These are phyloP conservation scores for Allophyes oxyacanthae DNA, from an alignment of 2,888 invertebrate genomes.

Conservation along the genomic window DNA sequence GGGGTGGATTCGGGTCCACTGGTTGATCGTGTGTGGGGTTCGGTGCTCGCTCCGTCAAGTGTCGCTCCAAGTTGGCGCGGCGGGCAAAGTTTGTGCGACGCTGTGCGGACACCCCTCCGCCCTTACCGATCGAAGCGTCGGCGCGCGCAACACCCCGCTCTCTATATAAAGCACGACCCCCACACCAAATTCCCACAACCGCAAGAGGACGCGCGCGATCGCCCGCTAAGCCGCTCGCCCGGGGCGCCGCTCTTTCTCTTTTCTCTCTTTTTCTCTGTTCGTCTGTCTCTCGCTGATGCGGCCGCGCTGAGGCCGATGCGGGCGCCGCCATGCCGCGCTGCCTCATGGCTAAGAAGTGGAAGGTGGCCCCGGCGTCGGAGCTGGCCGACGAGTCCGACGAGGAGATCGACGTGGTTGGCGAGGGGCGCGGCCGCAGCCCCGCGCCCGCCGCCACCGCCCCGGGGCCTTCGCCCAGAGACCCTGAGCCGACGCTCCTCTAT, in stretches of 20 bases:
- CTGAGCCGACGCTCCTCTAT: conserved; percentile 93
- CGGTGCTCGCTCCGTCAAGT: conserved; percentile 69
- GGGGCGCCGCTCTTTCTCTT: conserved; percentile 88
- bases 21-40: conserved; percentile 77
- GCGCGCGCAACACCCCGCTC: conserved; percentile 81
- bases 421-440: conserved; percentile 90
- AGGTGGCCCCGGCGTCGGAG: conserved; percentile 91
- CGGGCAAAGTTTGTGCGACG: conserved; percentile 78
- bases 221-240: conserved; percentile 85
- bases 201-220: conserved; percentile 89
- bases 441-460: conserved; percentile 90
- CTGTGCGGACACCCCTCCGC: conserved; percentile 65
- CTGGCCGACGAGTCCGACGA: conserved; percentile 92
- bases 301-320: conserved; percentile 88
- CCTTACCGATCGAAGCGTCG: conserved; percentile 80
- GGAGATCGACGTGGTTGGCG: conserved; percentile 96
- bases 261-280: conserved; percentile 88
- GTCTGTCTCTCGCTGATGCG: conserved; percentile 87
- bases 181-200: conserved; percentile 85
- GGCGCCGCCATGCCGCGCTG: conserved; percentile 96
- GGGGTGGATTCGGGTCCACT: conserved; percentile 69
- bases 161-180: conserved; percentile 85
- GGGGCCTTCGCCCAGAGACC: conserved; percentile 92
- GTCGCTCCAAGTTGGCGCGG: conserved; percentile 76
- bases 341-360: conserved; percentile 99